A percentile compares a stretch with the other conserved stretches of the same genome.
Conservation (phyloP, 2,113 vertebrate species). For the Melanostigma gelatinosum region DNA sequence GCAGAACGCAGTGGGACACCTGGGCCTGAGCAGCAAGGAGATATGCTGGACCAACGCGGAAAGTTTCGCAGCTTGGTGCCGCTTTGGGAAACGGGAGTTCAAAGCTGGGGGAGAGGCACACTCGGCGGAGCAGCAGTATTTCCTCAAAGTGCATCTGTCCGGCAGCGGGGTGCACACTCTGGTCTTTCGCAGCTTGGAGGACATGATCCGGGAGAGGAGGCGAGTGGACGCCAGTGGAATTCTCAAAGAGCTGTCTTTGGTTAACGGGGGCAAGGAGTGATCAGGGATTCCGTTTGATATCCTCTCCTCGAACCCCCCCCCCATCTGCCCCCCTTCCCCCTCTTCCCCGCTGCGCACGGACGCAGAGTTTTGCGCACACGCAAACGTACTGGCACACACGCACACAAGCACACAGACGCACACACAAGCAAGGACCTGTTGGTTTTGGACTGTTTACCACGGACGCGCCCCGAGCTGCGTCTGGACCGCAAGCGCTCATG, state of each 20-base stretch:
- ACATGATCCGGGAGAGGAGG: slow-evolving; percentile 96
- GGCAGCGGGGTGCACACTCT: slow-evolving; percentile 93
- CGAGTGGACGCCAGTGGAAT: slow-evolving; percentile 95
- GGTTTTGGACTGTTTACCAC: slow-evolving; percentile 68
- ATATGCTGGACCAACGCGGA: slow-evolving; percentile 99
- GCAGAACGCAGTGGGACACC: slow-evolving; percentile 96
- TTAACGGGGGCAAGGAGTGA: slow-evolving; percentile 88
- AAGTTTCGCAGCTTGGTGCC: slow-evolving; percentile 99
- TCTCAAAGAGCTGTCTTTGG: slow-evolving; percentile 92
- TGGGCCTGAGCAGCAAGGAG: slow-evolving; percentile 93
- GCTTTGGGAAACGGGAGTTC: slow-evolving; percentile 98
- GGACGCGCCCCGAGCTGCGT: slow-evolving; percentile 53
- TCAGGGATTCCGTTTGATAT: slow-evolving; percentile 69
- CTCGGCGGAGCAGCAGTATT: slow-evolving; percentile 91
- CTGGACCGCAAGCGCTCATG: slow-evolving; percentile 54
- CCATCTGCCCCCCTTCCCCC: neutral
- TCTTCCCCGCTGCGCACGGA: slow-evolving; percentile 48
- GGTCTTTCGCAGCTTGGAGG: slow-evolving; percentile 95
- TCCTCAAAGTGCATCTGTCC: slow-evolving; percentile 94
- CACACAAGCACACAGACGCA: slow-evolving; percentile 55
- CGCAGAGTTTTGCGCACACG: slow-evolving; percentile 56
- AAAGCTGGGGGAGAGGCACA: slow-evolving; percentile 95
- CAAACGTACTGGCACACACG: slow-evolving; percentile 30
- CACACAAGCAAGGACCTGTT: slow-evolving; percentile 74
- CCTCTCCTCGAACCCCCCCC: neutral